Evolutionary conservation across 2,888 invertebrate species (phyloP), one percentile per base, ranked within the genome.

Genomic region (Lasioglossum oenotherae): DNA sequence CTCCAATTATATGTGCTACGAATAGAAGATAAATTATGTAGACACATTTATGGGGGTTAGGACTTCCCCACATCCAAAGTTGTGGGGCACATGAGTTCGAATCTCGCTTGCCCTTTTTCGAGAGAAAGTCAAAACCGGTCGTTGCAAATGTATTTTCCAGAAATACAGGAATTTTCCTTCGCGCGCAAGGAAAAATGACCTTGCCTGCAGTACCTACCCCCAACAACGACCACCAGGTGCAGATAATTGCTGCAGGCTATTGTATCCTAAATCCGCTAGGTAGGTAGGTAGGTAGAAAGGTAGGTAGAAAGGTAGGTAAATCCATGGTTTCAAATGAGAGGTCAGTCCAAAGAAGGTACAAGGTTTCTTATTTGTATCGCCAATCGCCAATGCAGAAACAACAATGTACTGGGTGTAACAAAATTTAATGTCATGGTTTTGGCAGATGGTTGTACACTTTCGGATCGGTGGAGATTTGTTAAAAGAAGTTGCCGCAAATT

Each of bases 221-320:
- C 71, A 14, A 10, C 23, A 69, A 41, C 19, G 41, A 41, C n/a
- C 6, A 41, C 41, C 71, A 41, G 71, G 41, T 71, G 71, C 41
- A 71, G 41, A n/a, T n/a, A 38, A 38, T 71, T 71, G 41, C n/a
- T 71, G n/a, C 12, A 71, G 41, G 41, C 69, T 71, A 41, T 41
- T 71, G n/a, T 71, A 71, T 41, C 71, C 69, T 38, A 41, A 41
- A 4, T 71, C n/a, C 38, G 69, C 4, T 38, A 41, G 38, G 38
- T 69, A 69, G 35, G 23, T 69, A 64, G 41, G 41, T 46, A 16
- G 46, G 46, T 46, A 46, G 46, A 16, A 16, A 46, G 46, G 31
- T 31, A 31, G 31, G 31, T 31, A 46, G 46, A 16, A 16, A 46
- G 16, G 46, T 69, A 64, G 31, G 8, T 67, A 67, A 8, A 67